Evolutionary conservation across 2,888 invertebrate species (phyloP), one percentile per base, ranked within the genome.

Genomic region (Agrochola macilenta): DNA sequence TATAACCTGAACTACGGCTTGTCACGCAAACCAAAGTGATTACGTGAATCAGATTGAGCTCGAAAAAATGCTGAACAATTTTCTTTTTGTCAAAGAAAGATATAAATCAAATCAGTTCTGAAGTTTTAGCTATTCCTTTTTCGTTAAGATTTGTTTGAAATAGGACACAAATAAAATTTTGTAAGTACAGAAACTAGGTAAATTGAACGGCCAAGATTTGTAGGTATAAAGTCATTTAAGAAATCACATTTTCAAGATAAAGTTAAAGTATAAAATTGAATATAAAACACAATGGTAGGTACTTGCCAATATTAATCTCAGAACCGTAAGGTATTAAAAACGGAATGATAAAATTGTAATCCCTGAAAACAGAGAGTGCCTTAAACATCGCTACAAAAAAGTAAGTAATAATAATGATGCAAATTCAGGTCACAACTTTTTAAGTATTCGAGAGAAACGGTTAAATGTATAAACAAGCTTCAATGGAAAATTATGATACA

Each of bases 1-100:
- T 77, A 83, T 71, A 60, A 30, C 49, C 57, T 72, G 54, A 85
- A 91, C 86, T 87, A 75, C 79, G 60, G 74, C 76, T 88, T 80
- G 85, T 86, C 91, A 91, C 87, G 90, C 88, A 81, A 85, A 60
- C 76, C 20, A 20, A 57, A 65, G 49, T 73, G 66, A 80, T 80
- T 80, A 69, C 49, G 35, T 26, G 72, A 78, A 66, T 61, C 26
- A 63, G 63, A 79, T 76, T 68, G 43, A 69, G 58, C 52, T 63
- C n/a, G 23, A 43, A 79, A 76, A 74, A 82, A 74, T 60, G 30
- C 60, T 57, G 54, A 71, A 74, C 39, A 58, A 76, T 69, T 76
- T 78, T 64, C 39, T 43, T 57, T 52, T 52, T 52, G 23, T 60
- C 63, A 83, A 74, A 83, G 69, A 74, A 83, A 70, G 64, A 74